Evolutionary conservation across 1,140 invertebrate species (phyloP), one percentile per base, ranked within the genome.

Genomic region (Lethrus apterus): DNA sequence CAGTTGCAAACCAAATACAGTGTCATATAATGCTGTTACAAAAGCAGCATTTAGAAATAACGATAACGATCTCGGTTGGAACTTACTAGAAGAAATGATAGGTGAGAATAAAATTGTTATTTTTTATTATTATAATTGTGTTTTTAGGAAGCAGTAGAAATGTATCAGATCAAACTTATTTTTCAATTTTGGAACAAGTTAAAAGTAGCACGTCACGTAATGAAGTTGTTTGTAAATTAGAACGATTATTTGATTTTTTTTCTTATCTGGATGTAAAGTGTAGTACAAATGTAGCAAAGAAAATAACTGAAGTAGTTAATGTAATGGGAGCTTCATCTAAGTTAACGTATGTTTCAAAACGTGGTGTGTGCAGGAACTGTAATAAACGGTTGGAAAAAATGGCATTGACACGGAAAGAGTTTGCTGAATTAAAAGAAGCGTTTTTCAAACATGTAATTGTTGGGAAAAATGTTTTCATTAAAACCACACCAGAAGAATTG

Each of bases 401-500:
- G 33, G 54, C 67, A 29, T 52, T 89, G 13, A 71, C 68, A 2
- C 45, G 71, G 15, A 61, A 76, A 21, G 79, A 88, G 57, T 89
- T 84, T 65, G 44, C 69, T 3, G 45, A 64, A 32, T 62, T 92
- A 7, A 72, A 75, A 38, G 45, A 71, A 9, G 65, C 69, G 21
- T 72, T 89, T 45, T 65, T 83, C 17, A 63, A 81, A 18, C 76
- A 77, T 48, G 72, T 84, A 7, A 71, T 91, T 11, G 64, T 86
- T 36, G 76, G 79, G 2, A 71, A 73, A 8, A 77, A 89, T 69
- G 66, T 88, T 7, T 91, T 84, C 60, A 54, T 74, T n/a, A 82
- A 82, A 60, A 78, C 83, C 1, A 78, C 73, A 38, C 84, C 86
- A 0, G 48, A 73, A 32, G 89, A 93, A 68, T 64, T 89, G 10